Conservation (phyloP, 1,140 invertebrate species). For the Trichoplusia ni region DNA sequence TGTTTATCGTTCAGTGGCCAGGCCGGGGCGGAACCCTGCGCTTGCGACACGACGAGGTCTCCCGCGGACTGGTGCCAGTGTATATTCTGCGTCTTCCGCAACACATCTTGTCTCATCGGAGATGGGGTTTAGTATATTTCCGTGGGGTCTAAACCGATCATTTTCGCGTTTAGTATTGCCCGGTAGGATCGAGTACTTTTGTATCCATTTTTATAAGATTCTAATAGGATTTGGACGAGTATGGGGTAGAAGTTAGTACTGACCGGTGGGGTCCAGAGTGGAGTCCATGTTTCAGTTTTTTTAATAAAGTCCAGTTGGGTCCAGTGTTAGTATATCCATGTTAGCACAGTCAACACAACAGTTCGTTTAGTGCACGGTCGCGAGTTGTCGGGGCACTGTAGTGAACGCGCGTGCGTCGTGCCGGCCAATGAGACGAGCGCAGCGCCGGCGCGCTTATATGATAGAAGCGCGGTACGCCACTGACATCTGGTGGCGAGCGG, state of each 20-base stretch:
- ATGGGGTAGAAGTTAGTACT: conserved; percentile 53
- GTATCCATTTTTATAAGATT: conserved; percentile 43
- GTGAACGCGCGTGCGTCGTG: conserved; percentile 54
- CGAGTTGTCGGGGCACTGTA: conserved; percentile 49
- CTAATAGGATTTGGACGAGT: conserved; percentile 38
- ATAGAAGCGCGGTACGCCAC: conserved; percentile 51
- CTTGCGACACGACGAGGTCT: conserved; percentile 76
- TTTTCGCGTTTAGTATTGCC: conserved; percentile 71
- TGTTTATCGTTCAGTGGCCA: conserved; percentile 52
- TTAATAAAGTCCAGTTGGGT: conserved; percentile 77
- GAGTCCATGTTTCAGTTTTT: conserved; percentile 55
- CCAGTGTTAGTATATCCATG: conserved; percentile 75
- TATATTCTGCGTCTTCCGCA: conserved; percentile 69
- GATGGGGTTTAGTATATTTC: conserved; percentile 68
- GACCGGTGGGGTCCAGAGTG: conserved; percentile 72
- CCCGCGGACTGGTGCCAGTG: conserved; percentile 70
- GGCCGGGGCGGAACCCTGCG: conserved; percentile 57
- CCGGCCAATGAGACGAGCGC: conserved; percentile 62
- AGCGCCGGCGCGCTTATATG: conserved; percentile 65
- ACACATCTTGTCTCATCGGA: conserved; percentile 71
- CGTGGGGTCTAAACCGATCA: conserved; percentile 74
- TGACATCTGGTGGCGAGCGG: conserved; percentile 72
- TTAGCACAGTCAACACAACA: conserved; percentile 68
- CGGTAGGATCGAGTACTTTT: conserved; percentile 68
- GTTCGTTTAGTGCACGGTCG: conserved; percentile 59